Evolutionary conservation across 2,888 invertebrate genomes (phyloP), one percentile per base, ranked within the genome.

Genomic region (Fragum fragum): DNA sequence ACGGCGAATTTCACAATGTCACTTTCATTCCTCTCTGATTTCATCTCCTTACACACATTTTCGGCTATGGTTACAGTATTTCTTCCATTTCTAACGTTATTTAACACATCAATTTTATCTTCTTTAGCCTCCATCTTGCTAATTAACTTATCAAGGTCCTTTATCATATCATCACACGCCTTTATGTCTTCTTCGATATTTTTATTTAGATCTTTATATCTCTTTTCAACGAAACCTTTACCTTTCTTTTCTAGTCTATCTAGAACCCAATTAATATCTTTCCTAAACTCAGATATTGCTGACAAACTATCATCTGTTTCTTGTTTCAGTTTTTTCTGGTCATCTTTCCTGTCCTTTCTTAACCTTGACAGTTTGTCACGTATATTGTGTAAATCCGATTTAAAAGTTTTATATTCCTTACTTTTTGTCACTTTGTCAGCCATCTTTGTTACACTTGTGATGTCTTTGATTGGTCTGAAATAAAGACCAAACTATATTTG

Each of bases 221-320:
- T 53, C 55, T 76, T 79, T 21, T 83, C 70, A 18, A 79, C 66
- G 32, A 72, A 76, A 28, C 55, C 73, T 59, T 71, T 79, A 6
- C 83, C 83, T 57, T 83, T 83, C n/a, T 76, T 71, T 52, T 79
- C 83, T 21, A 79, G 42, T 18, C 72, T 73, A 32, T 83, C 79
- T 36, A 83, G 29, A n/a, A 79, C 76, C 76, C 76, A 79, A 39
- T 79, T 73, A 26, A 83, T 83, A 11, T 79, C 63, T 18, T 76
- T 70, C 21, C 79, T 53, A 21, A 83, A 83, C 11, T 76, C 76
- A 66, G 79, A 47, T 21, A 83, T 26, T 18, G 75, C 83, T 11
- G 76, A 53, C 5, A 76, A 52, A 9, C 79, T 79, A n/a, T 69
- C 55, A 14, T 76, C 73, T 5, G 83, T 79, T 39, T 83, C 83